Evolutionary conservation across 2,113 vertebrate genomes (phyloP).

Genomic region (Uropsilus gracilis): DNA sequence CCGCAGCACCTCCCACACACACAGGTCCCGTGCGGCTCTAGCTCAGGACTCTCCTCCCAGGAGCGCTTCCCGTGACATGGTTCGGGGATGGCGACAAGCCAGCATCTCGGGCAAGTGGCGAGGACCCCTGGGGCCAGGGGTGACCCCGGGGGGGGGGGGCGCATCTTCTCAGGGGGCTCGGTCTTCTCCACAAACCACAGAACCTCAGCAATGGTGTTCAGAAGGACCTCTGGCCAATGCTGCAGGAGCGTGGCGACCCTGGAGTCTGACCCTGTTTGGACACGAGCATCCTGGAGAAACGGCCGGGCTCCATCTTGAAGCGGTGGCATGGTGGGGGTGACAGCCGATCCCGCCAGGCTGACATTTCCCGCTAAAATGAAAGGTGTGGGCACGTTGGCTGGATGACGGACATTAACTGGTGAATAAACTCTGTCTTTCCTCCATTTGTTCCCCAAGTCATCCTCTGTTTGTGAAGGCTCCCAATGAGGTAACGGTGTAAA

Average conservation of each 20-base stretch:
- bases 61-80: no score
- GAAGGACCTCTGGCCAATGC: background rate
- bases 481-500: constrained; percentile 50
- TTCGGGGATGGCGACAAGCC: no score
- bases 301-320: background rate
- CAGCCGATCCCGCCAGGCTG: background rate
- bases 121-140: no score
- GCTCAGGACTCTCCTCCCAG: no score
- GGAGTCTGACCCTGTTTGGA: no score
- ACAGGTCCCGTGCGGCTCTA: no score
- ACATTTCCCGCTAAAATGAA: background rate
- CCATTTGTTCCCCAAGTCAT: constrained; percentile 36
- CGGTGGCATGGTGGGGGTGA: background rate
- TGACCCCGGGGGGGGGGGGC: no score
- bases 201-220: accelerated
- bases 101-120: no score
- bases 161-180: accelerated
- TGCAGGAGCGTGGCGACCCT: background rate
- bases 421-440: constrained; percentile 30
- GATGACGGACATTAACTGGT: background rate
- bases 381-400: background rate
- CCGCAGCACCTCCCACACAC: background rate
- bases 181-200: background rate
- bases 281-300: no score
- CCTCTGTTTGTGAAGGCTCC: constrained; percentile 52